These are phyloP conservation scores for Lithobates pipiens DNA, from an alignment of 2,797 vertebrate genomes.

Conservation along the genomic window DNA sequence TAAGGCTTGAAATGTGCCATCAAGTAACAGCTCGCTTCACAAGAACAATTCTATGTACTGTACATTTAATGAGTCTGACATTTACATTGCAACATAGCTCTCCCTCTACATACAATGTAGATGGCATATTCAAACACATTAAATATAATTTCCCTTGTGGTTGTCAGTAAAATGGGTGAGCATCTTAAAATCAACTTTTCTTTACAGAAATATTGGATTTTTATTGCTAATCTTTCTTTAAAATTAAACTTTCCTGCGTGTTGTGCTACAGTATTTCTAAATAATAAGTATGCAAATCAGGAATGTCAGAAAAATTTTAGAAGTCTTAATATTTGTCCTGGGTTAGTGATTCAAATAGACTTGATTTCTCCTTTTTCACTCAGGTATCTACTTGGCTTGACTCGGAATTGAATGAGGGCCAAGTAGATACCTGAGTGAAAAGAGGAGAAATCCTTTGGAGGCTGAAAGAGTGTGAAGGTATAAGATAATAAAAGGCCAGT, in stretches of 20 bases:
- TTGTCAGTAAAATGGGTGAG: not conserved
- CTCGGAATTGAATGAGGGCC: too few species aligned
- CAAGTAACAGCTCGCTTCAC: not conserved
- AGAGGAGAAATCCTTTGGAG: too few species aligned
- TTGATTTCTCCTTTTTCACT: too few species aligned
- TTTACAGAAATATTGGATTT: not conserved
- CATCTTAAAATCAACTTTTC: not conserved
- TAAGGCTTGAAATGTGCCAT: not conserved
- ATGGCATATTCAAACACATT: not conserved
- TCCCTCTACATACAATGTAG: conserved; percentile 18
- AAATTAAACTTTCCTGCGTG: not conserved
- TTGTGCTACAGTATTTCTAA: not conserved
- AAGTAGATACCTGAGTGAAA: too few species aligned
- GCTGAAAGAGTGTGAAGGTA: too few species aligned
- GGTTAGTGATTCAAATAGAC: too few species aligned
- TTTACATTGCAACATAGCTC: conserved; percentile 6
- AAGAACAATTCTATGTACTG: conserved; percentile 1
- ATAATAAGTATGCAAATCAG: too few species aligned
- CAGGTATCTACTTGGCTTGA: too few species aligned
- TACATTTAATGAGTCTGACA: conserved; percentile 33
- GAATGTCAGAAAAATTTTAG: too few species aligned
- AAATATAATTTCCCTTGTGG: not conserved
- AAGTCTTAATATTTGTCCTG: too few species aligned
- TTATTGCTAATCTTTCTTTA: not conserved
- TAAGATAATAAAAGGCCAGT: too few species aligned